Conservation (phyloP, 2,797 vertebrate species). For the Myioborus miniatus region DNA sequence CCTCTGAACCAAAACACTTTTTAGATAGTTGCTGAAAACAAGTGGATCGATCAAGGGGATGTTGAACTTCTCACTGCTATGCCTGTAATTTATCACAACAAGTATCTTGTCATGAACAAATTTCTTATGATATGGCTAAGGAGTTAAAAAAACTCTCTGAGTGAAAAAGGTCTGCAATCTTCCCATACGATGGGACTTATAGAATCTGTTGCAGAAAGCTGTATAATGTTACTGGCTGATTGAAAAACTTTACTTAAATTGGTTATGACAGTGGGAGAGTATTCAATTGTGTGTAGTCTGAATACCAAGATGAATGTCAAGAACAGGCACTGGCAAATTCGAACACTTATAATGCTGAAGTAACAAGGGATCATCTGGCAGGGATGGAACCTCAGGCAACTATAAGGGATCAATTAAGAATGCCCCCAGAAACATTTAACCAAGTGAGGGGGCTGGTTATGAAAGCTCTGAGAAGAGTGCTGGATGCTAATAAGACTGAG, state of each 20-base stretch:
- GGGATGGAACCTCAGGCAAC: not conserved
- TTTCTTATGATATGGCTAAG: not conserved
- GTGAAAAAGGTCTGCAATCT: not conserved
- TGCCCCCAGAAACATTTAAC: not conserved
- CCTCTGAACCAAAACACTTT: not conserved
- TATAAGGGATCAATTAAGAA: not conserved
- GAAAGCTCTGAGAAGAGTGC: not conserved
- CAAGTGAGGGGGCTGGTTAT: not conserved
- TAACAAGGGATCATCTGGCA: not conserved
- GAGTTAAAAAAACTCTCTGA: not conserved
- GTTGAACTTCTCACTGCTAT: not conserved
- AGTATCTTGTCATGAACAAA: not conserved
- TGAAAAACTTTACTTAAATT: not conserved
- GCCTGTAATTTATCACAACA: not conserved
- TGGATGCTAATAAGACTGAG: not conserved
- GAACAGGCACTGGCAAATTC: not conserved
- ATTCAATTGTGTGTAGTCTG: not conserved
- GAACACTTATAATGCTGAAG: not conserved
- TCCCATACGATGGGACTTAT: fast-evolving
- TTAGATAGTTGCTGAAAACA: not conserved
- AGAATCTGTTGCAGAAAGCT: not conserved
- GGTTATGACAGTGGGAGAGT: not conserved
- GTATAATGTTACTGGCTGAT: not conserved
- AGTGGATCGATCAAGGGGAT: not conserved
- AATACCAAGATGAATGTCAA: not conserved